phyloP scores from a whole-genome alignment of 2,888 invertebrate genomes.

The Catocala sponsa region DNA sequence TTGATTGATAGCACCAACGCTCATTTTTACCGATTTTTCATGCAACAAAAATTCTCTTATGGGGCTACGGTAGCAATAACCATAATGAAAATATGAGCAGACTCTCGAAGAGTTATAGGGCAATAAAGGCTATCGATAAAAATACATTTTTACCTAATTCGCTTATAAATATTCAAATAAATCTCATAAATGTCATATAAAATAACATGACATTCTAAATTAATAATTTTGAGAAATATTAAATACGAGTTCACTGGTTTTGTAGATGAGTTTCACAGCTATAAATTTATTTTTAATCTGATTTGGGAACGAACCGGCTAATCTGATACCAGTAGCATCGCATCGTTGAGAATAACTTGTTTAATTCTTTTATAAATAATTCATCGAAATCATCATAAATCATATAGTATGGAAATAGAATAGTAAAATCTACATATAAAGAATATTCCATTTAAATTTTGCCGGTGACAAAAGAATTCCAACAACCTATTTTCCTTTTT shows the following conservation, averaged over 20 bases:
- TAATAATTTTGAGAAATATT: conserved; percentile 45
- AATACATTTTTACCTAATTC: conserved; percentile 51
- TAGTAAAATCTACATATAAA: neutral
- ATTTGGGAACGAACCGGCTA: conserved; percentile 9
- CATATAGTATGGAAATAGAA: neutral
- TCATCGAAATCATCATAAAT: conserved; percentile 4
- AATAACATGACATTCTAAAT: conserved; percentile 34
- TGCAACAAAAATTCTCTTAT: conserved; percentile 65
- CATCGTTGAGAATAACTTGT: neutral
- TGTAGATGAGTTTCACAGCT: conserved; percentile 18
- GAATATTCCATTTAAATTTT: neutral
- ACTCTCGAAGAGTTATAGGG: conserved; percentile 61
- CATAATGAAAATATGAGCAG: conserved; percentile 63
- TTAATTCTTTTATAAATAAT: conserved; percentile 1
- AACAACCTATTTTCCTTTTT: too few relatives aligned
- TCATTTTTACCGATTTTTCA: conserved; percentile 75
- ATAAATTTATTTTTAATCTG: conserved; percentile 15
- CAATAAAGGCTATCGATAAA: conserved; percentile 58
- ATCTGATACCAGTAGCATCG: neutral
- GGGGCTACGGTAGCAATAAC: conserved; percentile 63
- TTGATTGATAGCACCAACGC: conserved; percentile 74
- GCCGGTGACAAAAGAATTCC: neutral
- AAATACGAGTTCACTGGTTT: conserved; percentile 37
- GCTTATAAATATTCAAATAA: conserved; percentile 49
- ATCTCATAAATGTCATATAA: conserved; percentile 40